Conservation (phyloP, 2,797 vertebrate genomes). For the Delichon dasypus region DNA sequence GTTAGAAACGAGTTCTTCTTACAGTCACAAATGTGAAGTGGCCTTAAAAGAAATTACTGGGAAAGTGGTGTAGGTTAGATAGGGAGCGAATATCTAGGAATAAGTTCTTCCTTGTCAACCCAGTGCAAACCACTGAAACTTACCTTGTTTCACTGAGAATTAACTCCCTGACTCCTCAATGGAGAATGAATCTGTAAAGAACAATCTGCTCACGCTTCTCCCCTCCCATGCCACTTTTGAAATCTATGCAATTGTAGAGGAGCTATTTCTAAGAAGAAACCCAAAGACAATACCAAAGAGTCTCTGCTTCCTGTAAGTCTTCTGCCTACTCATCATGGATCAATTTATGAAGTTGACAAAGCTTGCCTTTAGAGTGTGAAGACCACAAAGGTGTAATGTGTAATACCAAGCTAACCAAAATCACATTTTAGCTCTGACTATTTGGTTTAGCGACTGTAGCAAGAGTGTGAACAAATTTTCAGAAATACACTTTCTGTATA, state of each 20-base stretch:
- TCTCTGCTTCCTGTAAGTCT: background rate
- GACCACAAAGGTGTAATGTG: background rate
- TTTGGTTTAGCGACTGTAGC: background rate
- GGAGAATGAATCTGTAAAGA: background rate
- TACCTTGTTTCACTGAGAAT: background rate
- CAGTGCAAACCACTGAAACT: background rate
- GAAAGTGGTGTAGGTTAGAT: background rate
- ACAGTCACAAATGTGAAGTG: background rate
- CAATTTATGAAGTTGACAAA: conserved; percentile 24
- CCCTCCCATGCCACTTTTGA: background rate
- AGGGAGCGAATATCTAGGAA: background rate
- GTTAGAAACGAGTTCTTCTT: background rate
- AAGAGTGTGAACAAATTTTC: background rate
- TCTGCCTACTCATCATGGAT: background rate
- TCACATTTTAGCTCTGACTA: background rate
- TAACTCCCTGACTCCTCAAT: background rate
- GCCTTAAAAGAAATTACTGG: background rate
- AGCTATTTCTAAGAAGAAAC: background rate
- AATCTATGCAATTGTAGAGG: background rate
- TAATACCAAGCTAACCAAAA: background rate
- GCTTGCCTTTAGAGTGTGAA: background rate
- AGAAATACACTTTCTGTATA: background rate
- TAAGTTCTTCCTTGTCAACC: background rate
- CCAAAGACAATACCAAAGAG: background rate
- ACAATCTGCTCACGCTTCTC: background rate